Conservation (phyloP, 2,113 vertebrate species). For the Apaloderma vittatum region DNA sequence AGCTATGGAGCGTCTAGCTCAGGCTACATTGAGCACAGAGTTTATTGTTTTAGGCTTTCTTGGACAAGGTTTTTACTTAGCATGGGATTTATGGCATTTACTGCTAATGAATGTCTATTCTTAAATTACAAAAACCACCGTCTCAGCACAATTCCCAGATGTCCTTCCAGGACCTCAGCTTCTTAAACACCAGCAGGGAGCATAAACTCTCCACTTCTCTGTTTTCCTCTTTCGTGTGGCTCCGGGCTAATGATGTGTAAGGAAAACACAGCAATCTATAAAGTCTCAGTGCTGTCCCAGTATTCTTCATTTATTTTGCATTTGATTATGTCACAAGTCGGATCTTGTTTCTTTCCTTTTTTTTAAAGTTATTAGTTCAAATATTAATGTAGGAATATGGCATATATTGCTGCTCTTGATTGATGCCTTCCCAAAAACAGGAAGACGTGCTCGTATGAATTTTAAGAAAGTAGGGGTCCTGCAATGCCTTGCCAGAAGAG, state of each 20-base stretch:
- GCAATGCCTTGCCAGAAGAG: conserved; percentile 95
- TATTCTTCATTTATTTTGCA: conserved; percentile 99
- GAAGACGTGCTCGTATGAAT: conserved; percentile 94
- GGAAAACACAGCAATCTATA: conserved; percentile 90
- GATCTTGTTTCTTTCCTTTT: conserved; percentile 95
- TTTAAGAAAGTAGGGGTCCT: conserved; percentile 97
- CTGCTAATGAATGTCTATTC: conserved; percentile 96
- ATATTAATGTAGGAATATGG: conserved; percentile 99
- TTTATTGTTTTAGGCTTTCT: conserved; percentile 99
- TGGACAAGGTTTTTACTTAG: conserved; percentile 98
- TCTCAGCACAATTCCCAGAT: conserved; percentile 90
- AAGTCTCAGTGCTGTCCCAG: conserved; percentile 90
- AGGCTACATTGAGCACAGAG: conserved; percentile 86
- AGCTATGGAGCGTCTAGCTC: conserved; percentile 85
- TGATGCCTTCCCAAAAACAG: conserved; percentile 99
- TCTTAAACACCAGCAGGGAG: conserved; percentile 92
- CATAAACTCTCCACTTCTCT: conserved; percentile 92
- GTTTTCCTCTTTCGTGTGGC: conserved; percentile 94
- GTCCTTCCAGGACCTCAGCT: conserved; percentile 90
- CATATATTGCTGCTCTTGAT: conserved; percentile 96
- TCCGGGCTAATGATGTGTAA: conserved; percentile 96
- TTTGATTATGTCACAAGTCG: conserved; percentile 95
- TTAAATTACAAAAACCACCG: conserved; percentile 92
- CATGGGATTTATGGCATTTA: conserved; percentile 97
- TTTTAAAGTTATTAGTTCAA: conserved; percentile 99